Conservation (phyloP, 2,797 vertebrate species). For the Otolemur crassicaudatus region DNA sequence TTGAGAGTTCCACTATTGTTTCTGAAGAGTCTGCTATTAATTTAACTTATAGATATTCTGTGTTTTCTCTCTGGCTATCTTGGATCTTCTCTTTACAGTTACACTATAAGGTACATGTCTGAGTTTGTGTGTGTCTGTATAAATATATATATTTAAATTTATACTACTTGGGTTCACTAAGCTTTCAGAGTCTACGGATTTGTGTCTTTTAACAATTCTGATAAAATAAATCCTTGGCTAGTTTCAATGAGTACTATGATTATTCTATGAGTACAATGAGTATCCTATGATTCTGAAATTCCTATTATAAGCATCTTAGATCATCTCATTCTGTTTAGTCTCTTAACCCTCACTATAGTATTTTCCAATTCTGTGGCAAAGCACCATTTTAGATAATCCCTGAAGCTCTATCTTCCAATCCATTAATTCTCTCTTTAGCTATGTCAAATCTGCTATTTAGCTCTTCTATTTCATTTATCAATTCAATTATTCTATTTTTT, state of each 20-base stretch:
- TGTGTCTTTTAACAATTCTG: background rate
- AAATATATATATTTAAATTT: background rate
- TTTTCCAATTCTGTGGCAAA: background rate
- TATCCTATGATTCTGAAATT: background rate
- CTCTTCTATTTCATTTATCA: conserved; percentile 44
- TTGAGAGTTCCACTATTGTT: background rate
- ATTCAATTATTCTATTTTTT: background rate
- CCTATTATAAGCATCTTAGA: background rate
- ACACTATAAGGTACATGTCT: background rate
- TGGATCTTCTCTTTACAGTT: background rate
- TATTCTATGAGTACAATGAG: no score
- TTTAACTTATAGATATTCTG: background rate
- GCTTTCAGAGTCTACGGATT: background rate
- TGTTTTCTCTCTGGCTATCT: background rate
- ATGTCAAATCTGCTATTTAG: background rate
- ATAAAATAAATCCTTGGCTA: background rate
- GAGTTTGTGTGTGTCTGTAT: background rate
- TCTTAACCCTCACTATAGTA: background rate
- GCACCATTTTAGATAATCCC: background rate
- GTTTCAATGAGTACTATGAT: background rate
- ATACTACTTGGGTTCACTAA: background rate
- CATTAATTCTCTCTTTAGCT: conserved; percentile 18
- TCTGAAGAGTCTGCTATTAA: background rate
- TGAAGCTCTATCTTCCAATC: background rate
- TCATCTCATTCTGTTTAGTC: background rate